These are phyloP conservation scores for Mimachlamys varia DNA, from an alignment of 2,888 invertebrate genomes.

Conservation along the genomic window DNA sequence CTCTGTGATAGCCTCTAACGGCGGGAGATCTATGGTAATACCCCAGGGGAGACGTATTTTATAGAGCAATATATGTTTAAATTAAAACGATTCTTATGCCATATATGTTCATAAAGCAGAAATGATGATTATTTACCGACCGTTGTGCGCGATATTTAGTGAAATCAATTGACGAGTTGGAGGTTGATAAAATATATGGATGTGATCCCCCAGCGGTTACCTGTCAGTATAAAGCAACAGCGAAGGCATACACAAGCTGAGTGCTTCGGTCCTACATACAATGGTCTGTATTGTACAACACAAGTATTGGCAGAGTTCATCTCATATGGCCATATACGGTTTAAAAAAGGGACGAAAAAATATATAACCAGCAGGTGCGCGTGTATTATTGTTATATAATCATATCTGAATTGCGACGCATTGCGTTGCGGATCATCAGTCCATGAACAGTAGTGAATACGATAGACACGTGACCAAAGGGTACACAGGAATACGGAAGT, in stretches of 20 bases:
- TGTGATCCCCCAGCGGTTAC: not conserved
- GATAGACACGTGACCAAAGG: no score
- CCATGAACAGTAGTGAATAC: no score
- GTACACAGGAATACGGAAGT: no score
- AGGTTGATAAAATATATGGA: not conserved
- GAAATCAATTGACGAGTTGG: not conserved
- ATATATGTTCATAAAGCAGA: not conserved
- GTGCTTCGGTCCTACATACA: not conserved
- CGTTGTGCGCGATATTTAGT: not conserved
- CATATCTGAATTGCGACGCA: no score
- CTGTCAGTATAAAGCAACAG: not conserved
- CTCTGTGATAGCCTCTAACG: not conserved
- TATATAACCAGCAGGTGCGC: no score
- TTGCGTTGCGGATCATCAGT: no score
- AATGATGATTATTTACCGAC: not conserved
- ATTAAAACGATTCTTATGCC: not conserved
- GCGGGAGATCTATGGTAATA: not conserved
- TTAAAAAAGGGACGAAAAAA: no score
- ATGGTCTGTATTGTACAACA: not conserved
- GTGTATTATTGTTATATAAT: no score
- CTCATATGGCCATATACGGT: no score
- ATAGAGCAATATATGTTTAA: not conserved
- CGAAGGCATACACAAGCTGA: not conserved
- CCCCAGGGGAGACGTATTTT: not conserved
- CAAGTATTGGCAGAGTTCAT: no score